Conservation (phyloP, 2,113 vertebrate genomes). For the Xenopus tropicalis region UCB_Xtro_10.0 CM004446.2:45186001-45186500, state of each 20-base stretch:
- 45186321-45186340: conserved; percentile 44
- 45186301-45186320: conserved; percentile 45
- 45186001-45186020: no score
- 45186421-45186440: conserved; percentile 47
- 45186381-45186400: conserved; percentile 40
- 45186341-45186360: conserved; percentile 36
- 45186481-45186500: conserved; percentile 44
- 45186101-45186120: no score
- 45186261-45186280: conserved; percentile 38
- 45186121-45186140: no score
- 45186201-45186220: no score
- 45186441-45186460: conserved; percentile 44
- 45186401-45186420: conserved; percentile 50
- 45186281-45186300: conserved; percentile 43
- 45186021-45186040: no score
- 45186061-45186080: no score
- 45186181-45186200: background rate
- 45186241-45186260: background rate
- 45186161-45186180: no score
- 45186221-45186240: background rate
- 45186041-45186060: no score
- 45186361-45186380: conserved; percentile 42
- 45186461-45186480: conserved; percentile 46
- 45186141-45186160: no score
- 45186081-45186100: no score